Evolutionary conservation across 2,113 vertebrate species (phyloP).

Genomic region (Cheirogaleus medius): DNA sequence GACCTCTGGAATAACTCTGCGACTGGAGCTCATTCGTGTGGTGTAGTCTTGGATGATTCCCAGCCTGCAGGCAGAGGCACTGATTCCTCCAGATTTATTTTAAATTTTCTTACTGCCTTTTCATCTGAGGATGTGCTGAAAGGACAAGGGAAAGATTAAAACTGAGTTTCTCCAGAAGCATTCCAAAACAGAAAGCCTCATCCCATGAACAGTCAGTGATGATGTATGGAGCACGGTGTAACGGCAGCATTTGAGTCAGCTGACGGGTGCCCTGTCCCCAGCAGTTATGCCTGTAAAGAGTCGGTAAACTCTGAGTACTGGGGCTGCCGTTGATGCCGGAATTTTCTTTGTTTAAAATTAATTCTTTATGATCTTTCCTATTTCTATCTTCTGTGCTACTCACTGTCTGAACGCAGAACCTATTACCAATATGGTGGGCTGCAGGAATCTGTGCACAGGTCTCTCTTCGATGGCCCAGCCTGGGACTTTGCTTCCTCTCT

Average conservation of each 20-base stretch:
- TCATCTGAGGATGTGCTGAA: not conserved
- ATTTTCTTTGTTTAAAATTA: not conserved
- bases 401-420: not conserved
- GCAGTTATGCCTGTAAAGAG: not conserved
- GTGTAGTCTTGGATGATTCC: not conserved
- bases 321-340: not conserved
- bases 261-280: not conserved
- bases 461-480: not conserved
- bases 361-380: not conserved
- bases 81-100: not conserved
- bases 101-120: not conserved
- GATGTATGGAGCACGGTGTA: not conserved
- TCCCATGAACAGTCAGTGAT: not conserved
- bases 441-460: not conserved
- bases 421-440: fast-evolving
- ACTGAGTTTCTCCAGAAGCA: not conserved
- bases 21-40: not conserved
- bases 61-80: not conserved
- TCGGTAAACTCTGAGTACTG: not conserved
- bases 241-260: not conserved
- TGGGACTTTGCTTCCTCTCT: not conserved
- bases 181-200: not conserved
- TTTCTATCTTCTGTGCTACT: not conserved
- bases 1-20: not conserved
- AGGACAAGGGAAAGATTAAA: not conserved